Base-by-base conservation (phyloP, 1,140 invertebrate species). In the Drosophila pseudoobscura region DNA sequence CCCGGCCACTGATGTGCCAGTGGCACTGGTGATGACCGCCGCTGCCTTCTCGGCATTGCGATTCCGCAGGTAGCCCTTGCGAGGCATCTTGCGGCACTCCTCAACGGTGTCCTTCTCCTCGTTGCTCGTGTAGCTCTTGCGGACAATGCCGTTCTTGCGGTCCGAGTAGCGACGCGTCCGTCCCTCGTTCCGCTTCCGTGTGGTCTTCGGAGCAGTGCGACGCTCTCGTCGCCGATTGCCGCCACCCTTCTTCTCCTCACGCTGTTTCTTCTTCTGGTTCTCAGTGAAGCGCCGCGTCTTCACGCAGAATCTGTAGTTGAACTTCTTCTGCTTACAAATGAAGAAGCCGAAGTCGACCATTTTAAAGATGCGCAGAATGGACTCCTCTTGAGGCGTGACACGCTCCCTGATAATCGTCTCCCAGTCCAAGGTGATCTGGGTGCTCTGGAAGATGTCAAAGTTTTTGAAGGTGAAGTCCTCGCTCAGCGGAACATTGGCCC, bases 381-480 rank as follows among this genome's bases (percentile, higher is more conserved):
- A 94, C 83, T 96, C 95, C 80, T 96, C 95, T 66, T 93, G 92
- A 1, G 92, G 85, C 52, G 93, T 94, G 45, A 95, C 92, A 64
- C 93, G 93, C 49, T 92, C 93, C 6, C 94, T 93, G 44, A 93
- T 90, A 8, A 93, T 90, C 50, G 94, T 92, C 46, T 93, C 92
- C 95, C 95, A 96, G 79, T 96, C 93, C 1, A 96, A 91, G 24
- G 93, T 92, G 57, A 94, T 93, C 65, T 96, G 95, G n/a, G 94
- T 93, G 66, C 92, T 92, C 73, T 94, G 93, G 17, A 96, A 93
- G 24, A 96, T 93, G 63, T 94, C 93, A 31, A 96, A 93, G 3
- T 94, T 94, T 88, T 94, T 94, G 26, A 96, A 92, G 68, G 95
- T 93, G 1, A 95, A 92, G 83, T 96, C 96, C 92, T 97, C 96